These are phyloP conservation scores for Microcebus tavaratra DNA, from an alignment of 2,113 vertebrate genomes.

Conservation along the genomic window DNA sequence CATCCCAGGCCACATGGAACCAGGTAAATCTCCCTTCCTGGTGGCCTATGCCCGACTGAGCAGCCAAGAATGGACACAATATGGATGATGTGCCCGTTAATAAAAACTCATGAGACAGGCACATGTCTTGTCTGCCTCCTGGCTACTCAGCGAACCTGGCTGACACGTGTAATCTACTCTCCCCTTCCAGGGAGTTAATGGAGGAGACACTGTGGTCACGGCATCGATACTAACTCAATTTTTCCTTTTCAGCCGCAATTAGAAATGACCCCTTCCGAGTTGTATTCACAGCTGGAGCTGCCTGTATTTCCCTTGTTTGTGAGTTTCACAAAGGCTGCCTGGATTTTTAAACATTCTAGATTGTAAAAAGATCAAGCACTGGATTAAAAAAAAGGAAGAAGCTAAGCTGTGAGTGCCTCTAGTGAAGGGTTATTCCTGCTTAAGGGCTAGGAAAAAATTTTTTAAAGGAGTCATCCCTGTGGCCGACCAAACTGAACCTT, in stretches of 20 bases:
- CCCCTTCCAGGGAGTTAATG: background rate
- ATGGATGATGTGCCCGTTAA: background rate
- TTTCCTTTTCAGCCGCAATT: conserved; percentile 42
- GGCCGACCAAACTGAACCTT: background rate
- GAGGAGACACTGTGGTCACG: background rate
- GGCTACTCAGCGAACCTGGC: background rate
- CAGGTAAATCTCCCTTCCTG: background rate
- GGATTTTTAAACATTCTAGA: conserved; percentile 7
- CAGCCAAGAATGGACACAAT: background rate
- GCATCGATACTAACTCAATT: background rate
- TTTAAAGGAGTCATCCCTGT: background rate
- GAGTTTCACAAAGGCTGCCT: background rate
- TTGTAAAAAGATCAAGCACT: background rate
- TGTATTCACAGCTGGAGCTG: background rate
- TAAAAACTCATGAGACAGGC: background rate
- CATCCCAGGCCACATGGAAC: background rate
- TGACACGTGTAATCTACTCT: background rate
- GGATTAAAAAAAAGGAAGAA: background rate
- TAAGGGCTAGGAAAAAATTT: background rate
- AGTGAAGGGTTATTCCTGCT: background rate
- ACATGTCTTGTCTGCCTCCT: background rate
- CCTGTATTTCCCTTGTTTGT: conserved; percentile 15
- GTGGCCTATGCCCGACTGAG: background rate
- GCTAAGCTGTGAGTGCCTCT: background rate
- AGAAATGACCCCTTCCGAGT: conserved; percentile 14